These are phyloP conservation scores for Zaprionus obscuricornis DNA, from an alignment of 2,888 invertebrate species.

Conservation along the genomic window DNA sequence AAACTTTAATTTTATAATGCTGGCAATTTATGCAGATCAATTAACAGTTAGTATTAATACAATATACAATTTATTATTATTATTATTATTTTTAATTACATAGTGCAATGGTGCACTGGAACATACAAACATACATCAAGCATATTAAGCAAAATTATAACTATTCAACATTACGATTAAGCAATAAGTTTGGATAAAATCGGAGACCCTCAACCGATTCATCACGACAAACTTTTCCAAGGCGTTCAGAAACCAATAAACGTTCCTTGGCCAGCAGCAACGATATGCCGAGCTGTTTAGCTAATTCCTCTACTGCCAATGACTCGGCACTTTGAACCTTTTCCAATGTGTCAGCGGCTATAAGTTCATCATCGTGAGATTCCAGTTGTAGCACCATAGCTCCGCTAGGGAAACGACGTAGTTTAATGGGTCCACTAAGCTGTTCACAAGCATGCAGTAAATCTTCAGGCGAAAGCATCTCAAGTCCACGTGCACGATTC, in stretches of 20 bases:
- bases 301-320: slow-evolving; percentile 93
- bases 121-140: slow-evolving; percentile 16
- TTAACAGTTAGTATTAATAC: too few species aligned
- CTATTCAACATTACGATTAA: slow-evolving; percentile 74
- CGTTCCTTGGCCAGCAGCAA: slow-evolving; percentile 95
- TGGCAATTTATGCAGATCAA: too few species aligned
- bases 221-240: slow-evolving; percentile 95
- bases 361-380: slow-evolving; percentile 88
- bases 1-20: too few species aligned
- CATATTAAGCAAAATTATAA: slow-evolving; percentile 1
- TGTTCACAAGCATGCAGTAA: slow-evolving; percentile 94
- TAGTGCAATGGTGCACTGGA: not conserved
- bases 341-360: slow-evolving; percentile 87
- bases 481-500: slow-evolving; percentile 97
- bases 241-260: slow-evolving; percentile 92
- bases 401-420: slow-evolving; percentile 96
- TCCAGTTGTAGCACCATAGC: slow-evolving; percentile 95
- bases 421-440: slow-evolving; percentile 87
- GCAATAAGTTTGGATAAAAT: slow-evolving; percentile 96
- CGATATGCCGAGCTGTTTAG: slow-evolving; percentile 92
- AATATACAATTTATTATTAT: too few species aligned
- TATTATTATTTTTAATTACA: slow-evolving; percentile 19
- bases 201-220: slow-evolving; percentile 97
- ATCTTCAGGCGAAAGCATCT: slow-evolving; percentile 98
- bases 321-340: slow-evolving; percentile 87